Base-by-base conservation (phyloP, 1,140 invertebrate genomes). In the Zaprionus lachaisei region DNA sequence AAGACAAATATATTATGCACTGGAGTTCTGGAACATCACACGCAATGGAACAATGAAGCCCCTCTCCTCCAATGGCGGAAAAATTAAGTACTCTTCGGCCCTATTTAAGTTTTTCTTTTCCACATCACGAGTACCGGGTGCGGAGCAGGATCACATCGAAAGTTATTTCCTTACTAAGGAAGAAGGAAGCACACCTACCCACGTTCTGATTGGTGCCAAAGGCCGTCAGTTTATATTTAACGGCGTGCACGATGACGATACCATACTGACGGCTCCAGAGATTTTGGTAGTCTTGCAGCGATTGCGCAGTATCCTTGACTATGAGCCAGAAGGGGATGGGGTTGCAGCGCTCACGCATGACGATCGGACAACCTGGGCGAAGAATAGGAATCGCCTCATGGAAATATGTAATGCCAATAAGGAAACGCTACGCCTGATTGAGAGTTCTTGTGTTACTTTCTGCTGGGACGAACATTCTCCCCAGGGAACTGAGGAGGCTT, bases 21-120 rank as follows among this genome's bases (percentile, higher is more conserved):
- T 93, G 7, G 78, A 92, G 71, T 92, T 93, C 63, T 94, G 92
- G 92, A 70, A 93, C 57, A 57, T 93, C 2, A 69, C 92, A 4
- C 77, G 91, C 5, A 89, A 87, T 22, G 91, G 95, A 79, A 93
- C 93, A 62, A 92, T 94, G 31, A 94, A 96, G 37, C 96, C 96
- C 4, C 92, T 96, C 26, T 95, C 95, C 78, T 95, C 95, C 9
- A 93, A 94, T 68, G 92, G 91, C 6, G 92, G 92, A 5, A 90
- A 89, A 58, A 81, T 89, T 14, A 92, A 91, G 57, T 93, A 93
- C 63, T 90, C 92, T 11, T 93, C 93, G 37, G 78, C 75, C 0
- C 94, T 96, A 81, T 96, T 95, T 90, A 95, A 95, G 79, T 90
- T 94, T 17, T 93, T 95, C 54, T 97, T 95, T 86, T 96, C 96